Base-by-base conservation (phyloP, 2,797 vertebrate species). In the Phoebastria nigripes region DNA sequence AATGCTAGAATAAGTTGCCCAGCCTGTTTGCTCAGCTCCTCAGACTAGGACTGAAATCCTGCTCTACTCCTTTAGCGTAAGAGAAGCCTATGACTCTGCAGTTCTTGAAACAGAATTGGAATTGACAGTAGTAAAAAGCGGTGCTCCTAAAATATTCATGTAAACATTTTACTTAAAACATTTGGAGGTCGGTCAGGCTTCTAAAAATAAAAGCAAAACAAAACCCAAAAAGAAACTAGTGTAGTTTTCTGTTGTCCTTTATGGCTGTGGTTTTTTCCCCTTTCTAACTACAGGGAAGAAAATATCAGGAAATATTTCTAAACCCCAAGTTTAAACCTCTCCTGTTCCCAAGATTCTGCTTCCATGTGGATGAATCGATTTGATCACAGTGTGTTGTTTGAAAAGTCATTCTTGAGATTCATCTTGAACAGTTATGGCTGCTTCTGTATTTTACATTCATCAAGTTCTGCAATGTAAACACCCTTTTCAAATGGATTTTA, bases 11-110 rank as follows among this genome's bases (percentile, higher is more conserved):
- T 39, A 91, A 89, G 10, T 63, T 55, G 47, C 39, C 29, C 70
- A 95, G 89, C 78, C 69, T 88, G 82, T 92, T 96, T 94, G 66
- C 83, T 96, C 66, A 25, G 55, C 54, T 96, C 25, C 11, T 52
- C 84, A 74, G 51, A 74, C 13, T 44, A 42, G 39, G 87, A 55
- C 8, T 95, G 96, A 95, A 94, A 94, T 80, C 69, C 37, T 89
- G 79, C 92, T 93, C 74, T 94, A 71, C 71, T 95, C 22, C 63
- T 85, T 63, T 67, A 51, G 33, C 76, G n/a, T 55, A 97, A 88
- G n/a, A 83, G 49, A 37, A 65, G 56, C 26, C 56, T 87, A 25
- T 86, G 88, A 94, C 81, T 87, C 86, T 70, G 58, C 47, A 85
- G 42, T 76, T 97, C 89, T 85, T 91, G 78, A 84, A 93, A 74